Evolutionary conservation across 2,888 invertebrate species (phyloP).

Genomic region (Dryocosmus kuriphilus): DNA sequence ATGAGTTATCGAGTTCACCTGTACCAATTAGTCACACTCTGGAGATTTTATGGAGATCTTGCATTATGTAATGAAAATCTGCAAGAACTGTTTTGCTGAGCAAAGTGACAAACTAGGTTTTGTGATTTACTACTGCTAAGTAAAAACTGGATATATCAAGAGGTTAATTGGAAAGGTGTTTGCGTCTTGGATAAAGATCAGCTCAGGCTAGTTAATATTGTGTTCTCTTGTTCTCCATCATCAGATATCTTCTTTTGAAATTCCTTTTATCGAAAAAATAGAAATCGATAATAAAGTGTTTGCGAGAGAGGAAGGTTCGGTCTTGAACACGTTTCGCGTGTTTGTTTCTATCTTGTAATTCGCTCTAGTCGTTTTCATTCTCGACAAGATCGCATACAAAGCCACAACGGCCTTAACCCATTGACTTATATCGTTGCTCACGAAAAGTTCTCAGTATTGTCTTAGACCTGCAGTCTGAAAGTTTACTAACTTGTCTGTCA

Average conservation of each 20-base stretch:
- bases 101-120: constrained; percentile 11
- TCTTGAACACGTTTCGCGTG: background rate
- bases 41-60: background rate
- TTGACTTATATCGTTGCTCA: constrained; percentile 17
- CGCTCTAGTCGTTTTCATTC: background rate
- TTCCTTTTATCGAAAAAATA: background rate
- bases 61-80: background rate
- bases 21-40: background rate
- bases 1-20: constrained; percentile 20
- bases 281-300: background rate
- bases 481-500: constrained; percentile 5
- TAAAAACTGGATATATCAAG: constrained; percentile 6
- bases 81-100: background rate
- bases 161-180: constrained; percentile 24
- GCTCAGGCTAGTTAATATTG: background rate
- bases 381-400: background rate
- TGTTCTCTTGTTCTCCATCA: background rate
- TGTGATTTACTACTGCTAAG: background rate
- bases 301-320: background rate
- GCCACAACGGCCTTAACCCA: constrained; percentile 21
- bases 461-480: constrained; percentile 2
- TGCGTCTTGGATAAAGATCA: constrained; percentile 14
- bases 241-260: constrained; percentile 24
- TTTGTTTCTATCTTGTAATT: constrained; percentile 8
- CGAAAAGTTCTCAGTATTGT: constrained; percentile 34